Conservation (phyloP, 1,140 invertebrate species). For the Oreohelix idahoensis region DNA sequence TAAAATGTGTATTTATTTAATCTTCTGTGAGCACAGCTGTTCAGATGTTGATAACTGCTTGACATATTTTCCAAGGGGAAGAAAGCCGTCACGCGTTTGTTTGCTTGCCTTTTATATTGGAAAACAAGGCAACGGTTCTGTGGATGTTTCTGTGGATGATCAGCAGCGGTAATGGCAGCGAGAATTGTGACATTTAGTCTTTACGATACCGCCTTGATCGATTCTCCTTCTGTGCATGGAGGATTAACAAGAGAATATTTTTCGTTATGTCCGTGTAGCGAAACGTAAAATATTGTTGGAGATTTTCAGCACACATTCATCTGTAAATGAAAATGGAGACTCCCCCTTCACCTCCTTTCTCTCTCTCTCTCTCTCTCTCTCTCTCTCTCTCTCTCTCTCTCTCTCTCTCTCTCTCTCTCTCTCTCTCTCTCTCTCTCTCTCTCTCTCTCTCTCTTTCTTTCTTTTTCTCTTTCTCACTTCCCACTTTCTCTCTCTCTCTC, state of each 20-base stretch:
- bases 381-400: no score
- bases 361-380: no score
- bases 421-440: no score
- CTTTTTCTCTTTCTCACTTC: no score
- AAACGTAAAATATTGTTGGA: not conserved
- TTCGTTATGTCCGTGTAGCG: not conserved
- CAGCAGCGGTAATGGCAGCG: not conserved
- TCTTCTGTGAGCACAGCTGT: not conserved
- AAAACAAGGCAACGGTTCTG: not conserved
- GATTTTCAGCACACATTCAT: not conserved
- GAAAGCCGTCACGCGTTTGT: not conserved
- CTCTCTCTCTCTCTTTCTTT: no score
- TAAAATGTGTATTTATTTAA: not conserved
- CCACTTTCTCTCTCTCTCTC: no score
- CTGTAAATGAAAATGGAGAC: not conserved
- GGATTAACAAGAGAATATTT: not conserved
- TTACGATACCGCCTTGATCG: not conserved
- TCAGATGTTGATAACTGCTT: not conserved
- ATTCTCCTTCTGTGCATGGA: not conserved
- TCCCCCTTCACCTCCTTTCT: no score
- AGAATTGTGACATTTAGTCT: not conserved
- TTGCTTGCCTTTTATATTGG: not conserved
- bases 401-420: no score
- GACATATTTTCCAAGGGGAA: not conserved
- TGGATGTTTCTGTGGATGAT: not conserved